These are phyloP conservation scores for Caranx ignobilis DNA, from an alignment of 2,113 vertebrate genomes.

Conservation along the genomic window DNA sequence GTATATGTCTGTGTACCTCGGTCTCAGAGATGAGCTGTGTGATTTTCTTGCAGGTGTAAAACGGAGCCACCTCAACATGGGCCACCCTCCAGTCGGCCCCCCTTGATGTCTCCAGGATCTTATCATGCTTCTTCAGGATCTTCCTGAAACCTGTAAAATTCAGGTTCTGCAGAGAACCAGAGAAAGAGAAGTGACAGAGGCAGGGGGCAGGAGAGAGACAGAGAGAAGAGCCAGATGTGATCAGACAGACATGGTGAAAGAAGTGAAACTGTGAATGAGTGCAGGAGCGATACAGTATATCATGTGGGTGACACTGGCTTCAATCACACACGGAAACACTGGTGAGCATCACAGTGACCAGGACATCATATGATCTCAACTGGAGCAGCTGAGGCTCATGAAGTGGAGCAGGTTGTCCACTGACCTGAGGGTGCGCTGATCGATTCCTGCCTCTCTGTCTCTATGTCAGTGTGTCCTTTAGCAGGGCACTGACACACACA, in stretches of 20 bases:
- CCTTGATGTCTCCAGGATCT: constrained; percentile 95
- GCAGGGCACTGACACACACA: too few relatives aligned
- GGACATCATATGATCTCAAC: too few relatives aligned
- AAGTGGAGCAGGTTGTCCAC: too few relatives aligned
- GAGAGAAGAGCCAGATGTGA: neutral
- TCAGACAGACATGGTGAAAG: neutral
- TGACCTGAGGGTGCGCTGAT: too few relatives aligned
- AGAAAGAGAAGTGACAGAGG: neutral
- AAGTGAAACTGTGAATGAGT: neutral
- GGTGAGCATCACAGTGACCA: too few relatives aligned
- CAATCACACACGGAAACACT: too few relatives aligned
- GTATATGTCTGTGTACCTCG: constrained; percentile 85
- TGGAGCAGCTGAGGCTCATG: too few relatives aligned
- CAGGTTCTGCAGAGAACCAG: constrained; percentile 88
- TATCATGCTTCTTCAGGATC: constrained; percentile 99
- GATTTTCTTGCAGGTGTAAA: constrained; percentile 99
- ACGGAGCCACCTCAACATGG: constrained; percentile 97
- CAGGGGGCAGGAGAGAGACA: neutral
- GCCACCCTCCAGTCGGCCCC: constrained; percentile 96
- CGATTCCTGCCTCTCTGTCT: too few relatives aligned
- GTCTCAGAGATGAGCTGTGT: constrained; percentile 98
- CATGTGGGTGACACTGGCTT: too few relatives aligned
- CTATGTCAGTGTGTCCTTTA: too few relatives aligned
- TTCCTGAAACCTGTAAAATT: constrained; percentile 99
- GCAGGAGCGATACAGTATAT: neutral